Base-by-base conservation (phyloP, 1,140 invertebrate species). In the Hyles vespertilio region DNA sequence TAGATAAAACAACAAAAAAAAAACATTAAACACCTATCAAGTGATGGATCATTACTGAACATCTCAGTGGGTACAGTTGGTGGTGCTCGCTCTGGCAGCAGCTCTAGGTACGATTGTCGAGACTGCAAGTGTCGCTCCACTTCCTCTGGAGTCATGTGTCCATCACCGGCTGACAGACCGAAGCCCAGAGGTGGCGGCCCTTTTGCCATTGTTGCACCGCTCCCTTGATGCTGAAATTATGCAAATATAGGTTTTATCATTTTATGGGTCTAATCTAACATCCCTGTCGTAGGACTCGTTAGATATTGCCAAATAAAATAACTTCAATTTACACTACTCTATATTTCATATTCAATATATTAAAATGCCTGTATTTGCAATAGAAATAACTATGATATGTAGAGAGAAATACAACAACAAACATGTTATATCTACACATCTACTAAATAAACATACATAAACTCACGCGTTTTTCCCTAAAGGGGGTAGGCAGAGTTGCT, bases 111-210 rank as follows among this genome's bases (percentile, higher is more conserved):
- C 57, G 92, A 93, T 72, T 96, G 95, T 59, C 95, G 91, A 45
- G 96, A 95, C 84, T 97, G 96, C 61, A 98, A 90, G 84, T 97
- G 96, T 51, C 96, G 91, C 79, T 97, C 96, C 5, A 98, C 94
- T 88, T 98, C 96, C 74, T 97, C 96, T 3, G 96, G 94, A 10
- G 96, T 97, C 93, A 98, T 95, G 66, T 96, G 95, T 51, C 95
- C 94, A 88, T 95, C 94, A 47, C 93, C 92, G 67, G 93, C 87
- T 43, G 90, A 89, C 50, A 91, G 79, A n/a, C 80, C 77, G 58
- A 86, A 82, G 44, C 84, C 84, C 32, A 89, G 72, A 5, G 75
- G 81, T 48, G 85, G 84, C 5, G 84, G 79, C 56, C 72, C 67
- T 58, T 87, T 88, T n/a, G 74, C 62, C 56, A 83, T 59, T 58